These are phyloP conservation scores for Heliocidaris erythrogramma DNA, from an alignment of 35 echinoderm and acorn worm genomes.

Conservation along the genomic window DNA sequence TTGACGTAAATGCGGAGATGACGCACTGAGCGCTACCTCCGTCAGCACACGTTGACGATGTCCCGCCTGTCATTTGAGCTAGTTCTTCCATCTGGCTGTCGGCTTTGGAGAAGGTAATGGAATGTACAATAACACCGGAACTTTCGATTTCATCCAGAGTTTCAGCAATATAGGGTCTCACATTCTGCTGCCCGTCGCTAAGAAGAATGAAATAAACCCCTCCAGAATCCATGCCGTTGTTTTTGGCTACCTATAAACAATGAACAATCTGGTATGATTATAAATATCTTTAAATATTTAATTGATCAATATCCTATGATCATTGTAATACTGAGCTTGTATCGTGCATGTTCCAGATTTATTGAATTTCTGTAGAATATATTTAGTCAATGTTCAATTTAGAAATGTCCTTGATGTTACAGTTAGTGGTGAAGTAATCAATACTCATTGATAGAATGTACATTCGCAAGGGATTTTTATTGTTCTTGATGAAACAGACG, in stretches of 20 bases:
- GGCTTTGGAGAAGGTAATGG: neutral
- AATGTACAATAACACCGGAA: neutral
- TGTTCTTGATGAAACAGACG: too few relatives aligned
- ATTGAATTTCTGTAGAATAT: too few relatives aligned
- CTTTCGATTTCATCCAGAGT: neutral
- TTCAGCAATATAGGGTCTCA: neutral
- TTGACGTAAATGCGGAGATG: neutral
- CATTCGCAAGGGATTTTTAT: too few relatives aligned
- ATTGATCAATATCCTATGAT: too few relatives aligned
- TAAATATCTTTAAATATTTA: too few relatives aligned
- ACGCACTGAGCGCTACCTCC: neutral
- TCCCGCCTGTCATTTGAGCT: neutral
- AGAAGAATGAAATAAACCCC: neutral
- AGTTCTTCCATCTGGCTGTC: neutral
- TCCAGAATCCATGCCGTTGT: neutral
- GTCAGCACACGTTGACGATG: neutral
- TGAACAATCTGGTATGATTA: too few relatives aligned
- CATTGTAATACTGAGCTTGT: too few relatives aligned
- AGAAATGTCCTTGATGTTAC: too few relatives aligned
- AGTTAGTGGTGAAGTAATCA: too few relatives aligned
- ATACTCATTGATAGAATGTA: too few relatives aligned
- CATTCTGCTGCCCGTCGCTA: neutral
- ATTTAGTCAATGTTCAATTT: too few relatives aligned
- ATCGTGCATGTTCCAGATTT: too few relatives aligned
- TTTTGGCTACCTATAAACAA: neutral